Percentiles rank a stretch among this genome's conserved stretches.
phyloP scores from a whole-genome alignment of 2,888 invertebrate genomes.

The Ormyrus rosae region DNA sequence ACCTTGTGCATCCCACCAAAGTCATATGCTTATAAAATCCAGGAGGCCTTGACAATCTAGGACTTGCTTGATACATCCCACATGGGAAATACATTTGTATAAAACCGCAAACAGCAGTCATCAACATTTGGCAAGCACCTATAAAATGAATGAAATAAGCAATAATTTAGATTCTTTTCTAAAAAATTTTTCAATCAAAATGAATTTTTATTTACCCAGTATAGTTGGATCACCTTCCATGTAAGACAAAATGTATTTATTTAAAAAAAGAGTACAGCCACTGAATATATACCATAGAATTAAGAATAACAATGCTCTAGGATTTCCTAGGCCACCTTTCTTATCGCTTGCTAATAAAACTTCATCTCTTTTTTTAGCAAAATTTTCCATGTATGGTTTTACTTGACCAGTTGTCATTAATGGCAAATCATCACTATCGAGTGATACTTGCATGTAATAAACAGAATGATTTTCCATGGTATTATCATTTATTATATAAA shows the following conservation, averaged over 20 bases:
- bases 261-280: conserved; percentile 85
- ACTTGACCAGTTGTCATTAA: conserved; percentile 63
- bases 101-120: conserved; percentile 85
- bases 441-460: conserved; percentile 65
- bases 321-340: conserved; percentile 78
- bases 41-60: conserved; percentile 80
- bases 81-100: conserved; percentile 85
- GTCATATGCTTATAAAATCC: conserved; percentile 86
- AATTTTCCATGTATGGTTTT: conserved; percentile 62
- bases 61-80: conserved; percentile 82
- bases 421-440: conserved; percentile 64
- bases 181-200: conserved; percentile 11
- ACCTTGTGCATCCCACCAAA: conserved; percentile 84
- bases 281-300: conserved; percentile 87
- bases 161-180: not conserved
- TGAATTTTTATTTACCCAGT: conserved; percentile 78
- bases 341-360: conserved; percentile 64
- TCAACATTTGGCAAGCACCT: conserved; percentile 87
- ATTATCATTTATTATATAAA: conserved; percentile 24
- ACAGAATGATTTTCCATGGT: conserved; percentile 68
- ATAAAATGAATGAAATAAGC: conserved; percentile 41
- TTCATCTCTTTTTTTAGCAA: conserved; percentile 64
- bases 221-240: conserved; percentile 85
- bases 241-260: conserved; percentile 86
- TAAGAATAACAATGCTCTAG: conserved; percentile 80